Evolutionary conservation across 1,140 invertebrate genomes (phyloP).

Genomic region (Chironomus striatipennis): DNA sequence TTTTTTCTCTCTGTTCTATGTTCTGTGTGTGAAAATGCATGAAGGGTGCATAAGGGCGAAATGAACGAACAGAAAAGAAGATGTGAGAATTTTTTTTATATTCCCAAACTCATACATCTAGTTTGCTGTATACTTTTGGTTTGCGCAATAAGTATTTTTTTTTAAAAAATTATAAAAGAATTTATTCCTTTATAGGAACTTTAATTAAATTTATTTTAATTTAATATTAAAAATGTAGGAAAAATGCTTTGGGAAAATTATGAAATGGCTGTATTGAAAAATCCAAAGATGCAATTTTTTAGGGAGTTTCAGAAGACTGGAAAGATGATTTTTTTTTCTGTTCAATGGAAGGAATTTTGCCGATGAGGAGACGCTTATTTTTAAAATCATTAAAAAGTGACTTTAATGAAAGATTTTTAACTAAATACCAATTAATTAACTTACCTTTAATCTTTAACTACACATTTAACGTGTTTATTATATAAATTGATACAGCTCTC

Average conservation of each 20-base stretch:
- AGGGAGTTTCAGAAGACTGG: slow-evolving; percentile 21
- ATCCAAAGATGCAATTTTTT: slow-evolving; percentile 9
- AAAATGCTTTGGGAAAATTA: too few species aligned
- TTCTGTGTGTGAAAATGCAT: slow-evolving; percentile 21
- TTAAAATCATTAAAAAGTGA: not conserved
- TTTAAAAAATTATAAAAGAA: too few species aligned
- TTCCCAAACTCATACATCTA: not conserved
- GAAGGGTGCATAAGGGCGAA: slow-evolving; percentile 22
- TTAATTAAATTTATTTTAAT: too few species aligned
- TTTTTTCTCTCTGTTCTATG: too few species aligned
- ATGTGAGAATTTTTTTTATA: too few species aligned
- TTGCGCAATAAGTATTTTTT: not conserved
- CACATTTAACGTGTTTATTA: not conserved
- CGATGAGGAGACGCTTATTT: slow-evolving; percentile 15
- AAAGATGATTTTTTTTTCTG: slow-evolving; percentile 14
- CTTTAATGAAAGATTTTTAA: not conserved
- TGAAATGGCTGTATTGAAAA: too few species aligned
- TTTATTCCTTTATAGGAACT: too few species aligned
- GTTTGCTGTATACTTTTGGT: not conserved
- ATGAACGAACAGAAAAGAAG: not conserved
- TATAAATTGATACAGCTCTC: not conserved
- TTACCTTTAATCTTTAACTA: not conserved
- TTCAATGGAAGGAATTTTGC: slow-evolving; percentile 8
- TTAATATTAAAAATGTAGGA: too few species aligned
- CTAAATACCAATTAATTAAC: not conserved